Percentiles rank a stretch among this genome's conserved stretches.
These are phyloP conservation scores for Enhydra lutris DNA, from an alignment of 2,113 vertebrate genomes.

Conservation along the genomic window DNA sequence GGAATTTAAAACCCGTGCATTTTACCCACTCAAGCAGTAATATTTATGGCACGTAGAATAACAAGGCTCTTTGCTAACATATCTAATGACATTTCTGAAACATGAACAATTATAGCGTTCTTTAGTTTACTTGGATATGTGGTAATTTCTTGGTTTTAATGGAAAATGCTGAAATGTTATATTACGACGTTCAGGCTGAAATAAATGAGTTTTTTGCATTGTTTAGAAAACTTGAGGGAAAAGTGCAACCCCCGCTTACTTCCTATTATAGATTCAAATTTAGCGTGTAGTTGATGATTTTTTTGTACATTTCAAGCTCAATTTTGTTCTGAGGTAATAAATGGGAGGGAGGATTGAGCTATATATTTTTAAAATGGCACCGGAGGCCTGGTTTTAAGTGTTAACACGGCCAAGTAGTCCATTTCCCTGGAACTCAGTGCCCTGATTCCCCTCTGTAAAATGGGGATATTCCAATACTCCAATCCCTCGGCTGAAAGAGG, in stretches of 20 bases:
- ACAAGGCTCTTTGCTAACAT: slow-evolving; percentile 39
- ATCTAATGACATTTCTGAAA: slow-evolving; percentile 58
- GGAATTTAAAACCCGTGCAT: neutral
- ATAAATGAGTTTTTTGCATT: slow-evolving; percentile 40
- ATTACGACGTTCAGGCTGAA: slow-evolving; percentile 43
- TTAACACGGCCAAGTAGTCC: neutral
- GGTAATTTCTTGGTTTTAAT: slow-evolving; percentile 67
- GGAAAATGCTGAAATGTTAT: slow-evolving; percentile 59
- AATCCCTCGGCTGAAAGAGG: neutral
- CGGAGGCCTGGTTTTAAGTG: neutral
- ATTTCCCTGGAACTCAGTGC: neutral
- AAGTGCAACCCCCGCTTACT: neutral
- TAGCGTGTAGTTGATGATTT: neutral
- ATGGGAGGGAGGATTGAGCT: neutral
- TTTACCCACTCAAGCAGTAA: slow-evolving; percentile 32
- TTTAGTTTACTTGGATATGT: slow-evolving; percentile 39
- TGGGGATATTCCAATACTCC: neutral
- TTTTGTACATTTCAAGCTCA: neutral
- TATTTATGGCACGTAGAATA: slow-evolving; percentile 47
- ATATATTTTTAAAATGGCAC: neutral
- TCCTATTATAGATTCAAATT: neutral
- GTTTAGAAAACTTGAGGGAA: slow-evolving; percentile 40
- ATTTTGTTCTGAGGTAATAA: neutral
- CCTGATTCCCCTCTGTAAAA: neutral
- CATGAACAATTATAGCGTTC: slow-evolving; percentile 45